Conservation (phyloP, 2,888 invertebrate species). For the Ochlodes sylvanus region DNA sequence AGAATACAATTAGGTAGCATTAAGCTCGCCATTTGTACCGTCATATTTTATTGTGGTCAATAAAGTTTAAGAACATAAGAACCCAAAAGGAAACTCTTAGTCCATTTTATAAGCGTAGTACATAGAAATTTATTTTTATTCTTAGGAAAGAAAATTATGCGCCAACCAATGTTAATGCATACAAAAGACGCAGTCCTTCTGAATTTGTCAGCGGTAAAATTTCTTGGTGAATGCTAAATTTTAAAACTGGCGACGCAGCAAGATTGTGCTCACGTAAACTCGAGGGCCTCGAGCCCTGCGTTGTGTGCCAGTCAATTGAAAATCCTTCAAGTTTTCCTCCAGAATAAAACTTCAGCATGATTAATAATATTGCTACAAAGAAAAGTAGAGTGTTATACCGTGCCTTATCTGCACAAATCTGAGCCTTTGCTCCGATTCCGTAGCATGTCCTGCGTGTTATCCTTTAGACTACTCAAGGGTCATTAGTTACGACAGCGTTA, state of each 20-base stretch:
- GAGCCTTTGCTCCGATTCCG: background rate
- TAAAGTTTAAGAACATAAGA: too few relatives aligned
- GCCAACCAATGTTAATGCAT: background rate
- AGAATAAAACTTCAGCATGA: background rate
- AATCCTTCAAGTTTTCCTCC: constrained; percentile 6
- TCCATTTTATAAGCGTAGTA: too few relatives aligned
- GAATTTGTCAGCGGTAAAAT: constrained; percentile 18
- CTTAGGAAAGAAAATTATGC: background rate
- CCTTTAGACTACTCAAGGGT: constrained; percentile 9
- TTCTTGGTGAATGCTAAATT: constrained; percentile 24
- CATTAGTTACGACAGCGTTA: background rate
- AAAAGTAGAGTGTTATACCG: constrained; percentile 9
- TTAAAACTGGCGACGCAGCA: constrained; percentile 25
- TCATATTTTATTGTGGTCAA: too few relatives aligned
- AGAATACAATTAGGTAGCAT: too few relatives aligned
- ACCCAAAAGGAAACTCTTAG: too few relatives aligned
- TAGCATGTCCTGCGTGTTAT: constrained; percentile 9
- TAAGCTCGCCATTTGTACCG: too few relatives aligned
- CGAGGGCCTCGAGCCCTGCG: background rate
- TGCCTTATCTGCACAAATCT: constrained; percentile 16
- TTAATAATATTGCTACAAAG: constrained; percentile 11
- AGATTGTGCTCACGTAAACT: constrained; percentile 15
- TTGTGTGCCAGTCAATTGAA: constrained; percentile 1
- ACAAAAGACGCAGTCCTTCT: constrained; percentile 9
- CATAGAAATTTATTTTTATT: background rate